These are phyloP conservation scores for Micrastur ruficollis DNA, from an alignment of 2,797 vertebrate species.

Conservation along the genomic window DNA sequence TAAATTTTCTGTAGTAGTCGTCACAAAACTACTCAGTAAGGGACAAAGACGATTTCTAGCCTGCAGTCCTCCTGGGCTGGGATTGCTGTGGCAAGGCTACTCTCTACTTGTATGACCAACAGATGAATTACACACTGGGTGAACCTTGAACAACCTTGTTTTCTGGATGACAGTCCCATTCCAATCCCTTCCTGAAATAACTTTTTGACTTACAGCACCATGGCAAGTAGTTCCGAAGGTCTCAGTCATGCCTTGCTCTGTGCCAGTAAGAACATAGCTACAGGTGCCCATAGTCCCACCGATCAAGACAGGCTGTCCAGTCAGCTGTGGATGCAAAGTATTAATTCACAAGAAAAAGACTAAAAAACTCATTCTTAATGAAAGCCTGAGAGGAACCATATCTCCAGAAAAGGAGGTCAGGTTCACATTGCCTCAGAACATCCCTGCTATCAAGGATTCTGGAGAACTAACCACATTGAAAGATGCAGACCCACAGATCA, in stretches of 20 bases:
- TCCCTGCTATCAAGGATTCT: neutral
- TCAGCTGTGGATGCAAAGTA: slow-evolving; percentile 79
- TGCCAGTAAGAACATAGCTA: slow-evolving; percentile 96
- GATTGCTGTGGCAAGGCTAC: neutral
- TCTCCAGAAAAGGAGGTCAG: neutral
- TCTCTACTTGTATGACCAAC: neutral
- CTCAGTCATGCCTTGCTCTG: slow-evolving; percentile 95
- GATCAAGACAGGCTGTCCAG: slow-evolving; percentile 95
- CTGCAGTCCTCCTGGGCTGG: neutral
- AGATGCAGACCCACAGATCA: neutral
- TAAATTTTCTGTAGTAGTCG: neutral
- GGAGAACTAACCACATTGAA: neutral
- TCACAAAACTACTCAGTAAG: neutral
- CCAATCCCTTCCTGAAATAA: neutral
- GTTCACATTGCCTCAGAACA: neutral
- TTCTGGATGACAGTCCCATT: neutral
- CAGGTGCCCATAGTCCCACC: slow-evolving; percentile 99
- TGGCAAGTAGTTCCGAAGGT: slow-evolving; percentile 98
- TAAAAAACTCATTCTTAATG: neutral
- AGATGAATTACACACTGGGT: neutral
- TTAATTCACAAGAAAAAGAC: neutral
- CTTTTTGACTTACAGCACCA: slow-evolving; percentile 85
- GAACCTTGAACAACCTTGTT: neutral
- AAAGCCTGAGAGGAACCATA: neutral
- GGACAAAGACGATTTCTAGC: neutral